These are phyloP conservation scores for Gymnoscopelus microlampas DNA, from an alignment of 2,797 vertebrate species.

Conservation along the genomic window DNA sequence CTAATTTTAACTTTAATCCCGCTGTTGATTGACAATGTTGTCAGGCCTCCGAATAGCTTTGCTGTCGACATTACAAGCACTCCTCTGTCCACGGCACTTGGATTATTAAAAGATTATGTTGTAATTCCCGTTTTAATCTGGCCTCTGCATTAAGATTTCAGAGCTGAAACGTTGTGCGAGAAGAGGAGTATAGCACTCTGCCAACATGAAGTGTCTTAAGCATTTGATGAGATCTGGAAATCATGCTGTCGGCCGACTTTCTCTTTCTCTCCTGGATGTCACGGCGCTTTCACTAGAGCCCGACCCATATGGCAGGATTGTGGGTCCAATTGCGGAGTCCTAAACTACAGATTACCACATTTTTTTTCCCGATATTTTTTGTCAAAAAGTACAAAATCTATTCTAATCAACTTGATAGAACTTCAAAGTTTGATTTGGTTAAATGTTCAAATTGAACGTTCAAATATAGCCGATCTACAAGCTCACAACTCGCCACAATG, in stretches of 20 bases:
- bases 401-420: too few species aligned
- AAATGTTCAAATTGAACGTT: too few species aligned
- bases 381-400: neutral
- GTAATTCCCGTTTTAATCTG: slow-evolving; percentile 95
- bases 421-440: too few species aligned
- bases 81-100: slow-evolving; percentile 88
- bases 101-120: slow-evolving; percentile 97
- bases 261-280: slow-evolving; percentile 20
- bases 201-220: slow-evolving; percentile 85
- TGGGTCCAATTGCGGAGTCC: too few species aligned
- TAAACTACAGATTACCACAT: too few species aligned
- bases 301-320: too few species aligned
- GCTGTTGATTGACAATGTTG: slow-evolving; percentile 83
- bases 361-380: too few species aligned
- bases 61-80: slow-evolving; percentile 79
- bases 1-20: slow-evolving; percentile 77
- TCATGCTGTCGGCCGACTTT: slow-evolving; percentile 43
- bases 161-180: slow-evolving; percentile 84
- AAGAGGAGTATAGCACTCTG: slow-evolving; percentile 83
- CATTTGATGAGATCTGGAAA: slow-evolving; percentile 81
- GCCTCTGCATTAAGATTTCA: slow-evolving; percentile 88
- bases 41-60: slow-evolving; percentile 82
- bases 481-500: too few species aligned
- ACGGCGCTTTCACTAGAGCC: slow-evolving; percentile 6
- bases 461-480: too few species aligned